Base-by-base conservation (phyloP, 1,140 invertebrate genomes). In the Brachionus manjavacas region DNA sequence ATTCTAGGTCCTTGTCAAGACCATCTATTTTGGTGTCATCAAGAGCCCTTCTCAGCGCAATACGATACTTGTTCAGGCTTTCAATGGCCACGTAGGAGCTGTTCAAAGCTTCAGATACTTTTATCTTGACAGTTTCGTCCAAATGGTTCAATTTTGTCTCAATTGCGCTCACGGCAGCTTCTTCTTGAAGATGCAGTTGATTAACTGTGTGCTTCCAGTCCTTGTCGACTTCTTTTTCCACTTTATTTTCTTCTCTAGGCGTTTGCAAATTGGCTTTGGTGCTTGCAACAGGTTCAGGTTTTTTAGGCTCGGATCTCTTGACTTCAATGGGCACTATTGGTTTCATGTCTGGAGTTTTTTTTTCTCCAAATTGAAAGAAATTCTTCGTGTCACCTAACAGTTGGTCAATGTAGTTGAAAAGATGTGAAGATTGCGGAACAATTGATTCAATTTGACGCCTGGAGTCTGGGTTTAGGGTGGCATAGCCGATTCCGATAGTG, bases 11-110 rank as follows among this genome's bases (percentile, higher is more conserved):
- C 28, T 81, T 81, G 9, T 23, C 20, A 11, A 64, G 35, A 25
- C 31, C 52, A 39, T 81, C 64, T 23, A 25, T 12, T 49, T 76
- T 76, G 12, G 31, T 81, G n/a, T 81, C 79, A 64, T 81, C 79
- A 14, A 81, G 41, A 0, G 79, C 79, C 16, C 41, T 81, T 81
- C 79, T 81, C 28, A 81, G 25, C 49, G 79, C 79, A 20, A 25
- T 4, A 20, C 79, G 49, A 9, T 81, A 81, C 52, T 81, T 81
- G 31, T 81, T 81, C 41, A 81, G 28, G 8, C 79, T 81, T 35
- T 81, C 79, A 23, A 81, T 81, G 11, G 79, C 79, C 7, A 81
- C 79, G 46, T 81, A 81, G 1, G 79, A 81, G 52, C 64, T 81
- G 28, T 81, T 81, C 23, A 81, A 68, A 14, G 79, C 79, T 60